A percentile compares a stretch with the other conserved stretches of the same genome.
These are phyloP conservation scores for Melanotaenia boesemani DNA, from an alignment of 2,797 vertebrate genomes.

Conservation along the genomic window DNA sequence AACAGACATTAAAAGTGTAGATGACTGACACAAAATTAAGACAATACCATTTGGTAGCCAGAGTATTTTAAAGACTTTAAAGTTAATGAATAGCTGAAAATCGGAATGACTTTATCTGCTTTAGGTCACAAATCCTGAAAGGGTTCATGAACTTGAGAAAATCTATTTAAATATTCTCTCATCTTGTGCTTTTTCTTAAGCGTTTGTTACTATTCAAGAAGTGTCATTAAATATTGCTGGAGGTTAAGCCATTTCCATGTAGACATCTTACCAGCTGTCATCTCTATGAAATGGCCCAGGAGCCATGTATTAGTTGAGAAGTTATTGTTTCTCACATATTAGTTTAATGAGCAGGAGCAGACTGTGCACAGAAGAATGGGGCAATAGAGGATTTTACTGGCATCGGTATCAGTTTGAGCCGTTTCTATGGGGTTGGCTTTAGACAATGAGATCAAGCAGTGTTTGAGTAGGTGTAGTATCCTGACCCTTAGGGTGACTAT, in stretches of 20 bases:
- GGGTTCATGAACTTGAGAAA: slow-evolving; percentile 1
- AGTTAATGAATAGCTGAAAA: neutral
- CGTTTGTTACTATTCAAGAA: slow-evolving; percentile 30
- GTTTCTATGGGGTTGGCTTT: slow-evolving; percentile 27
- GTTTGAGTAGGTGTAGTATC: slow-evolving; percentile 25
- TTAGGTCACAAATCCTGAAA: neutral
- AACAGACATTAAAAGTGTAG: too few species aligned
- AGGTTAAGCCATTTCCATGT: slow-evolving; percentile 32
- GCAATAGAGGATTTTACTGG: slow-evolving; percentile 34
- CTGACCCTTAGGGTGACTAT: slow-evolving; percentile 19
- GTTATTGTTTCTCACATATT: slow-evolving; percentile 45
- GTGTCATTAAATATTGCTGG: slow-evolving; percentile 30
- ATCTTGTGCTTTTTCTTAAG: neutral
- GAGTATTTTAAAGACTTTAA: too few species aligned
- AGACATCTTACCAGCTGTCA: slow-evolving; percentile 22
- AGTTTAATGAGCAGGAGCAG: slow-evolving; percentile 33
- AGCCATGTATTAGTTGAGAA: slow-evolving; percentile 33
- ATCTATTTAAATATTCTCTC: neutral
- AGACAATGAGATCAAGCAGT: slow-evolving; percentile 29
- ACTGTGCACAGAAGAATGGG: slow-evolving; percentile 15
- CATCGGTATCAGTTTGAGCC: slow-evolving; percentile 8
- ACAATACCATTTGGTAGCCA: too few species aligned
- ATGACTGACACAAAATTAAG: too few species aligned
- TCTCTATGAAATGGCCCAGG: slow-evolving; percentile 25
- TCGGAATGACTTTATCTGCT: neutral